Evolutionary conservation across 2,888 invertebrate species (phyloP).

Genomic region (Eristalis tenax): DNA sequence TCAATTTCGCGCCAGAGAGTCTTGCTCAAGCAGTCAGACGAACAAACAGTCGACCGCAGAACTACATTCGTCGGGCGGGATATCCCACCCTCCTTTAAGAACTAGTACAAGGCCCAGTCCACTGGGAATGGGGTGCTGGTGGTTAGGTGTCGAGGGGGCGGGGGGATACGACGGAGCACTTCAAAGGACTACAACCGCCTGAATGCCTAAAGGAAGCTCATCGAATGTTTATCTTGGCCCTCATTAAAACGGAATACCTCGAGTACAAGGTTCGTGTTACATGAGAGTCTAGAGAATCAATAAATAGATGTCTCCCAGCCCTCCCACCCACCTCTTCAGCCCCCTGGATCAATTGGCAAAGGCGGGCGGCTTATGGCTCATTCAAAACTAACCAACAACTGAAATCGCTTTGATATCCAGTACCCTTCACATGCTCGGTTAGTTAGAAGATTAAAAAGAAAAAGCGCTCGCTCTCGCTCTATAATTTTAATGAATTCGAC

Average conservation of each 20-base stretch:
- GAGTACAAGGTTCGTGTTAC: neutral
- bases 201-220: neutral
- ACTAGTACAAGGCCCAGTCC: neutral
- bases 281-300: neutral
- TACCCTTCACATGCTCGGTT: constrained; percentile 48
- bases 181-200: neutral
- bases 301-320: neutral
- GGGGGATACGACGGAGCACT: neutral
- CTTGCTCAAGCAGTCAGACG: too few relatives aligned
- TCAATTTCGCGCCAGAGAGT: neutral
- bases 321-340: neutral
- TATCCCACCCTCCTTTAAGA: too few relatives aligned
- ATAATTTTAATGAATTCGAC: constrained; percentile 59
- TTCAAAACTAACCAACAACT: neutral
- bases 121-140: neutral
- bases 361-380: constrained; percentile 10
- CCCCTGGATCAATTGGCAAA: neutral
- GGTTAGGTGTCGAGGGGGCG: too few relatives aligned
- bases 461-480: constrained; percentile 8
- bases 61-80: too few relatives aligned
- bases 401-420: constrained; percentile 42
- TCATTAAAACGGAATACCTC: constrained; percentile 4
- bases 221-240: constrained; percentile 5
- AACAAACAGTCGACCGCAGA: neutral
- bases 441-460: constrained; percentile 39